Evolutionary conservation across 2,888 invertebrate species (phyloP), one percentile per base, ranked within the genome.

Genomic region (Glyphotaelius pellucidus): DNA sequence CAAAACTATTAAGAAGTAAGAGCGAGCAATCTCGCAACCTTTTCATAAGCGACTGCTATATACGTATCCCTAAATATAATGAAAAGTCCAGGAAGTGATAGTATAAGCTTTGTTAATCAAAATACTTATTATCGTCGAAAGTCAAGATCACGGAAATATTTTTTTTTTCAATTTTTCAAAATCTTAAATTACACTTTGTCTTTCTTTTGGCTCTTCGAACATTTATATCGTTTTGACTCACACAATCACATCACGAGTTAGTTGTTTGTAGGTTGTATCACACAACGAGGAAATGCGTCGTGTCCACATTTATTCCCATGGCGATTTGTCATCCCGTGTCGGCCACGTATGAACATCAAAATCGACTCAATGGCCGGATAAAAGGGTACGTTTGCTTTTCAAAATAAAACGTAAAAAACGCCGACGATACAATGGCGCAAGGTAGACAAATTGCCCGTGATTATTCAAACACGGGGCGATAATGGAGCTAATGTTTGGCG

Each of bases 381-480:
- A 91, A 90, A 90, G 91, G 92, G 87, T 81, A 87, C 83, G 91
- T 25, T 47, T 35, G 89, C 83, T 67, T 89, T 89, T 89, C 88
- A 89, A 89, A 81, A 91, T 88, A 81, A 15, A 85, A 30, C 80
- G 80, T 47, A 42, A 88, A 83, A 86, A 79, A 91, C n/a, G 52
- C 79, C 85, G 90, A 85, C 52, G 90, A 42, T 88, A 67, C 86
- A 89, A 91, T 90, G 83, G 80, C 81, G 89, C 83, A 91, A 91
- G 91, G 88, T 89, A 92, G 93, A 93, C 93, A 93, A 93, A 93
- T 93, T 92, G 93, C 92, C 91, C 91, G 92, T 88, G 90, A 92
- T 92, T 92, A 92, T 91, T 93, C 93, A 93, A 92, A 92, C 93
- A 91, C 91, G 92, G 92, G 92, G 93, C 91, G 93, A 93, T 93